Evolutionary conservation across 2,888 invertebrate genomes (phyloP), one percentile per base, ranked within the genome.

Genomic region (Priocnemis perturbator): DNA sequence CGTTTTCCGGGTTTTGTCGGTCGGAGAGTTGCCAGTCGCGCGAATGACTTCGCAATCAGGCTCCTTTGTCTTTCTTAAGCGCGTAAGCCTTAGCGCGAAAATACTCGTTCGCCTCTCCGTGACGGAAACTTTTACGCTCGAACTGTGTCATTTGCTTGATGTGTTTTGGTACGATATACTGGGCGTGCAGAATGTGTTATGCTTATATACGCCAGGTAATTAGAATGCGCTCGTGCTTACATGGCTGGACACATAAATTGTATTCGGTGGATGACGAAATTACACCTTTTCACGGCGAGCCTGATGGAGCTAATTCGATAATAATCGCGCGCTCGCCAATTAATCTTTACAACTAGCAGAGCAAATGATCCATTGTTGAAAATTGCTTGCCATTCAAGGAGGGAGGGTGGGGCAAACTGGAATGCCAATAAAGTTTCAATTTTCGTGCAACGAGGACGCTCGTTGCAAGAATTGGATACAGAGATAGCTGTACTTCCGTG

Each of bases 51-150:
- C 68, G 69, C 74, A 76, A 77, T 69, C 77, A 69, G 63, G 63
- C 53, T 57, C 66, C 74, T 77, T 77, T 77, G 69, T 76, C 71
- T 65, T 74, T 55, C 59, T 73, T 64, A 67, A 67, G 63, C 11
- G 17, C 48, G 53, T 48, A 9, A 37, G 37, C 37, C 37, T 14
- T 30, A 4, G 37, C 47, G 59, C 48, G 44, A 26, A 52, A 67
- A 62, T 61, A 62, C 30, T 26, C 2, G n/a, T 57, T n/a, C 11
- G 20, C 20, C 20, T 14, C 20, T 3, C 58, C 26, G 17, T 48
- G 44, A 48, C 15, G 21, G 50, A 48, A 47, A 60, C 21, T 64
- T 68, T 47, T 67, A 67, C 58, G 7, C 58, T 45, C 37, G 44
- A 19, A 37, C 37, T 37, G 20, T 44, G 21, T 45, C 47, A 37